phyloP scores from a whole-genome alignment of 2,888 invertebrate species.

The Epinotia ramella region DNA sequence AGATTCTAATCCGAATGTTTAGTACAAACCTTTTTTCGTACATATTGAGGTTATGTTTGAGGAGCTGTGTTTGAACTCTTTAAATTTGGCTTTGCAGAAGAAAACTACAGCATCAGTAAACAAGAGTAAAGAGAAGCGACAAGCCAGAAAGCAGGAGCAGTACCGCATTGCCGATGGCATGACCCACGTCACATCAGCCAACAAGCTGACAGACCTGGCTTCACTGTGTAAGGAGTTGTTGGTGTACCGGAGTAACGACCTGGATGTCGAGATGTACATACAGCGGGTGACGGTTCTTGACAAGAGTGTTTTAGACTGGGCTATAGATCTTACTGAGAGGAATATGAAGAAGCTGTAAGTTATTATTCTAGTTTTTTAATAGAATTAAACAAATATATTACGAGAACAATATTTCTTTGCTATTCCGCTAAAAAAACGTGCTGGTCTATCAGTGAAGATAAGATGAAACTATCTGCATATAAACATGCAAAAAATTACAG shows the following conservation, averaged over 20 bases:
- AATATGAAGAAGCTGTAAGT: slow-evolving; percentile 92
- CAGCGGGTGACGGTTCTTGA: slow-evolving; percentile 85
- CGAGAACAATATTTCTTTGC: too few species aligned
- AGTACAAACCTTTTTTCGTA: background rate
- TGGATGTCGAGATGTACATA: slow-evolving; percentile 86
- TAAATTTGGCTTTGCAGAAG: slow-evolving; percentile 70
- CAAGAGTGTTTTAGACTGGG: slow-evolving; percentile 86
- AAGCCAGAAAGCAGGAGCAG: slow-evolving; percentile 86
- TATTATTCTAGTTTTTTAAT: slow-evolving; percentile 25
- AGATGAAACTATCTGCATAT: too few species aligned
- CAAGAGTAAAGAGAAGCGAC: slow-evolving; percentile 87
- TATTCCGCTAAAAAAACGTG: too few species aligned
- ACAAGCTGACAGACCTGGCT: slow-evolving; percentile 85
- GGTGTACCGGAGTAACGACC: slow-evolving; percentile 86
- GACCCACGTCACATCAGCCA: slow-evolving; percentile 86
- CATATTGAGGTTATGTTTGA: slow-evolving; percentile 21
- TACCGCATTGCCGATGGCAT: slow-evolving; percentile 85
- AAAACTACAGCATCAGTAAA: slow-evolving; percentile 72
- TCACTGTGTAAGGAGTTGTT: slow-evolving; percentile 86
- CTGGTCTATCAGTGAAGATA: too few species aligned
- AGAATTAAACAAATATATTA: too few species aligned
- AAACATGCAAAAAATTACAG: too few species aligned
- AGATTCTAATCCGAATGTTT: too few species aligned
- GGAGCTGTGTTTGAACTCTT: background rate
- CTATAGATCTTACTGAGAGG: slow-evolving; percentile 89